These are phyloP conservation scores for human DNA, from an alignment of 2,113 vertebrate species.

Conservation along the genomic window DNA sequence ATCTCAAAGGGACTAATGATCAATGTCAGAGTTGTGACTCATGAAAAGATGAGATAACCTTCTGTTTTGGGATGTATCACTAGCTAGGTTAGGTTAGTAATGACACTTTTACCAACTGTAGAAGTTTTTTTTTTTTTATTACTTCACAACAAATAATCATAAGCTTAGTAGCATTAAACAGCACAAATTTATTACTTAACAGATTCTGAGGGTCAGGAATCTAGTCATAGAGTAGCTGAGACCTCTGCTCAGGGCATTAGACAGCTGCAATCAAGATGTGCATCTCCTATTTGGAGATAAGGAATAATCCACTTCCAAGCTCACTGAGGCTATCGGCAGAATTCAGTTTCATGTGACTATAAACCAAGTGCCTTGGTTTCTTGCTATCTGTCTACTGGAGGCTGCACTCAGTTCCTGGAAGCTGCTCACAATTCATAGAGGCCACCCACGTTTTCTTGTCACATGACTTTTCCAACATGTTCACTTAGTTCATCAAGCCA, in stretches of 20 bases:
- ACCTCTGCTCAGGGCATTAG: background rate
- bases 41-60: background rate
- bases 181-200: background rate
- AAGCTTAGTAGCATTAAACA: background rate
- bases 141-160: background rate
- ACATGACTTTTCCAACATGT: background rate
- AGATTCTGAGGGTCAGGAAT: background rate
- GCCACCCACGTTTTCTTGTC: background rate
- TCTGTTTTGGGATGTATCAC: background rate
- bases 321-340: background rate
- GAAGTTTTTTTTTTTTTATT: background rate
- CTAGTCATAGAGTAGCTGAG: background rate
- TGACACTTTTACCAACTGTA: background rate
- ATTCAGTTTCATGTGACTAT: background rate
- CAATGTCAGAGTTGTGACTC: background rate
- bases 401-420: background rate
- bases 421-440: background rate
- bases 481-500: background rate
- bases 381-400: background rate
- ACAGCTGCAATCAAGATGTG: background rate
- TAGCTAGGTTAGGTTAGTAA: background rate
- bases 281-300: background rate
- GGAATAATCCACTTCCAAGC: background rate
- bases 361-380: background rate
- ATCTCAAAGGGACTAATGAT: background rate